Conservation (phyloP, 2,888 invertebrate genomes). For the Ptychoptera contaminata region DNA sequence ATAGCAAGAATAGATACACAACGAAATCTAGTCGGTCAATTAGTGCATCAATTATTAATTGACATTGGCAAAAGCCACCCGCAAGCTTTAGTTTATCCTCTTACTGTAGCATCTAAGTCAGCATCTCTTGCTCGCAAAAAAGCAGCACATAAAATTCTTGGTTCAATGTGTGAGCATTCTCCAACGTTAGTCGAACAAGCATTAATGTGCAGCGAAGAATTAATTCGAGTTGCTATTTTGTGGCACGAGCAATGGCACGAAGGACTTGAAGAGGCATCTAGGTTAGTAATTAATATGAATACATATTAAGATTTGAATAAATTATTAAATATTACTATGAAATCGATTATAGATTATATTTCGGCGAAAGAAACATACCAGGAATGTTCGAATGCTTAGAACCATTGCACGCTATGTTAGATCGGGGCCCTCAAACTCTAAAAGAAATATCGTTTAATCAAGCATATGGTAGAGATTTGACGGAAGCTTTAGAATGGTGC, state of each 20-base stretch:
- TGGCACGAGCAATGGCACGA: slow-evolving; percentile 99
- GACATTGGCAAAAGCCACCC: slow-evolving; percentile 98
- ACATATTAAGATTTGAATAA: not conserved
- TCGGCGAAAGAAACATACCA: slow-evolving; percentile 87
- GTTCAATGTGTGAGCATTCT: slow-evolving; percentile 91
- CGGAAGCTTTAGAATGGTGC: slow-evolving; percentile 93
- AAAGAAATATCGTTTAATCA: slow-evolving; percentile 96
- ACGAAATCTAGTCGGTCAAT: slow-evolving; percentile 67
- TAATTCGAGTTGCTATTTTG: slow-evolving; percentile 92
- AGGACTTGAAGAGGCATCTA: slow-evolving; percentile 85
- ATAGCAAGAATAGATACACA: slow-evolving; percentile 96
- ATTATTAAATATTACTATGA: slow-evolving; percentile 4
- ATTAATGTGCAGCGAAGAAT: slow-evolving; percentile 88
- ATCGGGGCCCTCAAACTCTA: slow-evolving; percentile 83
- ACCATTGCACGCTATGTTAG: slow-evolving; percentile 86
- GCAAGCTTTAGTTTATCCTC: slow-evolving; percentile 90
- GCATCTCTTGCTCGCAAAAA: slow-evolving; percentile 67
- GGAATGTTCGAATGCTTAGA: slow-evolving; percentile 95
- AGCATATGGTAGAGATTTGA: slow-evolving; percentile 87
- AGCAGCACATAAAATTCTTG: slow-evolving; percentile 88
- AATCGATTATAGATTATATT: slow-evolving; percentile 45
- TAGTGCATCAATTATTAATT: slow-evolving; percentile 84
- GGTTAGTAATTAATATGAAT: slow-evolving; percentile 19
- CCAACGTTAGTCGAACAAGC: slow-evolving; percentile 87
- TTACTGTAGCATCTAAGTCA: slow-evolving; percentile 95